Evolutionary conservation across 2,113 vertebrate species (phyloP), one percentile per base, ranked within the genome.

Genomic region (Bubo scandiacus): DNA sequence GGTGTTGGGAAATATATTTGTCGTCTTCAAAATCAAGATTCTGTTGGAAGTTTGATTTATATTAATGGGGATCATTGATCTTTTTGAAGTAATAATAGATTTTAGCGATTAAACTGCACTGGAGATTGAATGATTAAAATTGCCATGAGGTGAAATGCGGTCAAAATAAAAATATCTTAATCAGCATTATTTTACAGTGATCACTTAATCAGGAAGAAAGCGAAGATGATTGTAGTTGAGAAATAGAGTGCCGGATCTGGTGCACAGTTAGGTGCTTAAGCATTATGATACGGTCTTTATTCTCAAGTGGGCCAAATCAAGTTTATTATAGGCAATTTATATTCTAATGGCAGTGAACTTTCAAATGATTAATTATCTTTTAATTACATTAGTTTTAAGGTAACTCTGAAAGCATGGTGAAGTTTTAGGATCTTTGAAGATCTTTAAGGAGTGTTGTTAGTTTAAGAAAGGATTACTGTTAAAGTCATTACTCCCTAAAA

Each of bases 161-260:
- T 92, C 54, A 73, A 71, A 95, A 87, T 89, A 92, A 96, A 88
- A 96, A 87, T 89, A 91, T 59, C 70, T 84, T 95, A 72, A 92
- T 91, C 73, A 89, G 83, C 42, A 86, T 92, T 96, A 94, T 92
- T 92, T 92, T 55, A 20, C 84, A 87, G 72, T 20, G 77, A 91
- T 92, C 81, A 75, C 47, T 91, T 96, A 92, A 94, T 92, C 74
- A 95, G 71, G 88, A 95, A 66, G 88, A 79, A 91, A 51, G 29
- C 2, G 6, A 91, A 74, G 67, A 67, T 94, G 86, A 86, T 74
- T 77, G 80, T 91, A 43, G 73, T 29, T 71, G 86, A 78, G 81
- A 81, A 85, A 61, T 21, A 80, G 58, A 83, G 89, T 90, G 75
- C 91, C 27, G 15, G 87, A 92, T 92, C 72, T 94, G 90, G 57